Evolutionary conservation across 64 coral and sea anemone species (phyloP), one percentile per base, ranked within the genome.

Genomic region (Hydrozoanthus tunicans): DNA sequence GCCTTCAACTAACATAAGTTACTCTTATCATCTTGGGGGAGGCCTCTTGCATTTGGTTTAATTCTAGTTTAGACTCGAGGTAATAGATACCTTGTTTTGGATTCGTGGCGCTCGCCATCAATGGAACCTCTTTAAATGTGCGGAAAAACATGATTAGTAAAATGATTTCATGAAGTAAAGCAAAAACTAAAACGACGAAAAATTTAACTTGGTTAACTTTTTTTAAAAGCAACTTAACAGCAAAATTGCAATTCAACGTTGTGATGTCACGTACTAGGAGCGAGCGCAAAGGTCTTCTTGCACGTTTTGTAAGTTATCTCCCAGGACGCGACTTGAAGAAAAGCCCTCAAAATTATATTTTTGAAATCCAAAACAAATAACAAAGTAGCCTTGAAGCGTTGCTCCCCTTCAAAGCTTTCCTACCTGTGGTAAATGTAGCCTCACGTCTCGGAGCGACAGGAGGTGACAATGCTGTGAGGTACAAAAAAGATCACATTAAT

Each of bases 361-460:
- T 53, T 53, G 14, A 24, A 58, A 25, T 5, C 54, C 15, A 3
- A 59, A 7, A 9, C 57, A 59, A 7, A 60, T 8, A 76, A 32
- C 73, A 12, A 9, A 14, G 9, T 62, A 62, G 7, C 6, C 7
- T 79, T 14, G 12, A 13, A 17, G 53, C 56, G 9, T 79, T 56
- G 24, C 8, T 58, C 8, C 15, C 55, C 6, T 8, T 23, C 14
- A 20, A 59, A 79, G 1, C 8, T 72, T 5, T 32, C 82, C 66
- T 12, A 86, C 82, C 82, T 86, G 53, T 12, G 7, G 65, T 26
- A 72, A 86, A 69, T 14, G 66, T 56, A 72, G 55, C 17, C 57
- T 86, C 82, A n/a, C 66, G 66, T 71, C 65, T 86, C 6, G 65
- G 65, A 24, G 72, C 82, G 58, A 66, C 12, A 71, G 82, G 82